Evolutionary conservation across 2,888 invertebrate genomes (phyloP).

Genomic region (Tenthredo amoena): DNA sequence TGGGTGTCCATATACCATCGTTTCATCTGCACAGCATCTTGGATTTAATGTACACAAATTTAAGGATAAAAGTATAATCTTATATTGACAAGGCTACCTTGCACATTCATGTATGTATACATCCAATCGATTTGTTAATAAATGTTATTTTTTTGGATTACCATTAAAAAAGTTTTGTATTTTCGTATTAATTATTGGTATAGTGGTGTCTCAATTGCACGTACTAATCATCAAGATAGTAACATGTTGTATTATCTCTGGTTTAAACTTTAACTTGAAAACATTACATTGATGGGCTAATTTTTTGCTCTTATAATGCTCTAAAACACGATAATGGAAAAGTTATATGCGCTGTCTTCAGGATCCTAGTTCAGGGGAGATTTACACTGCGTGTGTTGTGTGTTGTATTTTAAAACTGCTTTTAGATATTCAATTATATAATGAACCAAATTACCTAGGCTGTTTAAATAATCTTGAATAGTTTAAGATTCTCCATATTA

Average conservation of each 20-base stretch:
- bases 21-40: slow-evolving; percentile 38
- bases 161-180: slow-evolving; percentile 52
- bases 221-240: slow-evolving; percentile 54
- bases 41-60: slow-evolving; percentile 45
- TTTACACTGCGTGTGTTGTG: background rate
- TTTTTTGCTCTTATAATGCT: background rate
- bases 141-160: slow-evolving; percentile 69
- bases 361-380: background rate
- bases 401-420: slow-evolving; percentile 37
- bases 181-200: slow-evolving; percentile 44
- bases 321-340: background rate
- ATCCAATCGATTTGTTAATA: slow-evolving; percentile 63
- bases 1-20: slow-evolving; percentile 52
- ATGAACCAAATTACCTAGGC: background rate
- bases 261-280: slow-evolving; percentile 50
- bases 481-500: slow-evolving; percentile 11
- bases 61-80: slow-evolving; percentile 35
- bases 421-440: slow-evolving; percentile 14
- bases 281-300: slow-evolving; percentile 30
- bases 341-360: background rate
- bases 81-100: slow-evolving; percentile 30
- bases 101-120: slow-evolving; percentile 48
- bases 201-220: slow-evolving; percentile 51
- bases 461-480: slow-evolving; percentile 17
- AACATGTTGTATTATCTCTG: slow-evolving; percentile 58